phyloP scores from a whole-genome alignment of 2,888 invertebrate genomes.

The Hylaea fasciaria region DNA sequence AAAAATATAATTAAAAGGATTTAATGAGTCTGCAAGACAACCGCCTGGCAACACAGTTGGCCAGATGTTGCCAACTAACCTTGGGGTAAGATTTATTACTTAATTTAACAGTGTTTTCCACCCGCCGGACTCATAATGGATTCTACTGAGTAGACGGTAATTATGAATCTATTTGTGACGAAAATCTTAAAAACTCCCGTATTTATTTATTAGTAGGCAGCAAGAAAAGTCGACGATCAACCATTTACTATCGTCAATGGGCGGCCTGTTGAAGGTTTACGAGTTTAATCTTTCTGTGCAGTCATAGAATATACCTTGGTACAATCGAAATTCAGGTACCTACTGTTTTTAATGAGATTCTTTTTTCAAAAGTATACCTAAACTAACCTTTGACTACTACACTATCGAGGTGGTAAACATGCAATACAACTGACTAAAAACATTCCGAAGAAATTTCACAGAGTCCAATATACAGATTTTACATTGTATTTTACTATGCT shows the following conservation, averaged over 20 bases:
- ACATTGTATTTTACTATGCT: not conserved
- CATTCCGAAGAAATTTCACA: not conserved
- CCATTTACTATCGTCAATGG: too few species aligned
- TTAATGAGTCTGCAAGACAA: constrained; percentile 10
- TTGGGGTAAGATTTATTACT: constrained; percentile 40
- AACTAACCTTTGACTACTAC: too few species aligned
- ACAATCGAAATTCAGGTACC: too few species aligned
- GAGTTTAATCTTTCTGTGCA: too few species aligned
- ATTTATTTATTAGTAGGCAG: too few species aligned
- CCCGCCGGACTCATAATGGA: constrained; percentile 33
- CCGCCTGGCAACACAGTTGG: constrained; percentile 24
- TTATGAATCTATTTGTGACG: constrained; percentile 8
- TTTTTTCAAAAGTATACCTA: too few species aligned
- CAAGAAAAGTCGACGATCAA: too few species aligned
- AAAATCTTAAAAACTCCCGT: not conserved
- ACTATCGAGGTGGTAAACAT: too few species aligned
- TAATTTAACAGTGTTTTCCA: constrained; percentile 40
- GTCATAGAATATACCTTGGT: too few species aligned
- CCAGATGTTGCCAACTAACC: constrained; percentile 37
- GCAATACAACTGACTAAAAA: too few species aligned
- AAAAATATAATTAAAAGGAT: constrained; percentile 12
- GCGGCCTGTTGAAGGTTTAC: too few species aligned
- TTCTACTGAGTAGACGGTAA: constrained; percentile 31
- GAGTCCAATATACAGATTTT: constrained; percentile 1
- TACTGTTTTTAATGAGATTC: too few species aligned